These are phyloP conservation scores for Eupelmus urozonus DNA, from an alignment of 2,888 invertebrate species.

Conservation along the genomic window DNA sequence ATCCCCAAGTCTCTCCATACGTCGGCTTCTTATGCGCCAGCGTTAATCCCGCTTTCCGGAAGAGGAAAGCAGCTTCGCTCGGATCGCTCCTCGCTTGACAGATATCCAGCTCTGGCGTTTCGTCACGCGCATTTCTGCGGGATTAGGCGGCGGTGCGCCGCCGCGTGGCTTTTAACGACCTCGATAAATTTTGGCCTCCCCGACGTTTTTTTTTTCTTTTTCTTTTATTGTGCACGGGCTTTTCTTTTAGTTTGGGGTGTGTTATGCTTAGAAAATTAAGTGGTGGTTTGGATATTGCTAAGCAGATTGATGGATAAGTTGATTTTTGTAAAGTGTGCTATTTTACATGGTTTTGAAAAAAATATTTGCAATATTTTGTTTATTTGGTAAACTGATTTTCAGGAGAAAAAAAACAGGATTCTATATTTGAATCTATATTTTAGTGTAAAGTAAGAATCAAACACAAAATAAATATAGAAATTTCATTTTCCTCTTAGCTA, in stretches of 20 bases:
- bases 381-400: too few relatives aligned
- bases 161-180: constrained; percentile 42
- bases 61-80: constrained; percentile 37
- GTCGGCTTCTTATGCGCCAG: neutral
- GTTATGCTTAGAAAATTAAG: constrained; percentile 34
- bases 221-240: neutral
- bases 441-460: too few relatives aligned
- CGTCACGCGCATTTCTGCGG: constrained; percentile 42
- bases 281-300: constrained; percentile 11
- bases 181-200: constrained; percentile 46
- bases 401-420: too few relatives aligned
- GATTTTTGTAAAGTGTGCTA: too few relatives aligned
- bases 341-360: too few relatives aligned
- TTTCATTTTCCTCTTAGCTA: too few relatives aligned
- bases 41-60: constrained; percentile 58
- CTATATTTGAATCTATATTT: too few relatives aligned
- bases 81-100: constrained; percentile 39
- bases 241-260: neutral
- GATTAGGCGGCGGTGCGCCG: constrained; percentile 25
- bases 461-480: too few relatives aligned
- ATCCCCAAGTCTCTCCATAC: neutral
- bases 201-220: constrained; percentile 5
- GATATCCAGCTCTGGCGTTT: constrained; percentile 10
- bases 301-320: too few relatives aligned
- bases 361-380: too few relatives aligned